Percentiles rank a stretch among this genome's conserved stretches.
These are phyloP conservation scores for Maniola jurtina DNA, from an alignment of 1,140 invertebrate species.

Conservation along the genomic window DNA sequence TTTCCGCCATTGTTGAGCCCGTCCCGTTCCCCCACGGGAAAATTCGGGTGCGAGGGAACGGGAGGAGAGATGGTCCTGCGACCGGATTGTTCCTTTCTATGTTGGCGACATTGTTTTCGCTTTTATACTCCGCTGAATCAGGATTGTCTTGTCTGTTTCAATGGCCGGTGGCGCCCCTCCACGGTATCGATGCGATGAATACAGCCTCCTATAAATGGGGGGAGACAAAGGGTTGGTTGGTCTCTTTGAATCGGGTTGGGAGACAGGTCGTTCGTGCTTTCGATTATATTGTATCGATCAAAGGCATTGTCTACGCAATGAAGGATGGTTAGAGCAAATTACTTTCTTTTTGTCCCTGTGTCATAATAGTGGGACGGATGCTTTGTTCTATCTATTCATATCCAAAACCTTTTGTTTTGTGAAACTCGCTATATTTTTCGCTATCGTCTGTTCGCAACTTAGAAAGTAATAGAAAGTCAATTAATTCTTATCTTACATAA, in stretches of 20 bases:
- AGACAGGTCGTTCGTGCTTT: conserved; percentile 71
- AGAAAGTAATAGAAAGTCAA: too few species aligned
- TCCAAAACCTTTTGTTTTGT: conserved; percentile 12
- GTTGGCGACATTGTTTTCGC: conserved; percentile 78
- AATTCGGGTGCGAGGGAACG: conserved; percentile 43
- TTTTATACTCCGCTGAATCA: conserved; percentile 78
- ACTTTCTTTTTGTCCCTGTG: conserved; percentile 64
- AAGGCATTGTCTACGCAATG: conserved; percentile 67
- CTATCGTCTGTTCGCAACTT: too few species aligned
- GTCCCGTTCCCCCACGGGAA: conserved; percentile 45
- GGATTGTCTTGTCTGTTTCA: conserved; percentile 79
- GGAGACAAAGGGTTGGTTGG: conserved; percentile 75
- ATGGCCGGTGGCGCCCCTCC: conserved; percentile 74
- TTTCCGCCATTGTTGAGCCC: conserved; percentile 71
- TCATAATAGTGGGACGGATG: conserved; percentile 42
- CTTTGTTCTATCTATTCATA: conserved; percentile 26
- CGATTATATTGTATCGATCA: conserved; percentile 77
- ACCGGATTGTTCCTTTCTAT: conserved; percentile 78
- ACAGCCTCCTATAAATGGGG: conserved; percentile 73
- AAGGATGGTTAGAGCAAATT: conserved; percentile 75
- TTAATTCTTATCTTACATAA: too few species aligned
- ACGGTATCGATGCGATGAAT: conserved; percentile 70
- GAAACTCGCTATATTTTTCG: neutral
- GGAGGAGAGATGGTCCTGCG: conserved; percentile 65
- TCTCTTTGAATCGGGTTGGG: conserved; percentile 72